These are phyloP conservation scores for Strix aluco DNA, from an alignment of 2,113 vertebrate species.

Conservation along the genomic window DNA sequence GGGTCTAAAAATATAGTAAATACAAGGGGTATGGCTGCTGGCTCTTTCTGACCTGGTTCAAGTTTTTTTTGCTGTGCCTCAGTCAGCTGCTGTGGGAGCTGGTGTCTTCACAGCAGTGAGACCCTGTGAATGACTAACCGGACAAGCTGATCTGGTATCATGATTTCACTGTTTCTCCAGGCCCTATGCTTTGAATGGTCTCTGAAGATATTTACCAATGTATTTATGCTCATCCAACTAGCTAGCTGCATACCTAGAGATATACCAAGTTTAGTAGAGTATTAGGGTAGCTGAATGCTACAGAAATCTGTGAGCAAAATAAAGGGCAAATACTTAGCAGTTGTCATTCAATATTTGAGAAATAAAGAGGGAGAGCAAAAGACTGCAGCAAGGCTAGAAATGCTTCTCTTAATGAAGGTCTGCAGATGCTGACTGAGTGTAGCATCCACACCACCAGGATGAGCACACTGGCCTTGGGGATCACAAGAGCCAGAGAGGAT, in stretches of 20 bases:
- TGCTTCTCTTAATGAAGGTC: neutral
- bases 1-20: neutral
- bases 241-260: neutral
- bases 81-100: neutral
- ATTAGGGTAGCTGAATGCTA: neutral
- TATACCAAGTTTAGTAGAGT: neutral
- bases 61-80: neutral
- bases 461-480: neutral
- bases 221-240: neutral
- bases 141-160: neutral
- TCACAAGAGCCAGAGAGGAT: neutral
- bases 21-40: neutral
- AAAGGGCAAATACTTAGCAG: neutral
- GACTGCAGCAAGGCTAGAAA: neutral
- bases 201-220: neutral
- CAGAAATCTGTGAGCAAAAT: neutral
- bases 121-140: neutral
- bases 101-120: neutral
- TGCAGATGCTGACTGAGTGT: neutral
- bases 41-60: neutral
- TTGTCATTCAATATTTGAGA: neutral
- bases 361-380: neutral
- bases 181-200: neutral
- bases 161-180: neutral
- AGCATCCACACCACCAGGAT: neutral